Percentiles rank a stretch among this genome's conserved stretches.
These are phyloP conservation scores for Montipora sp. DNA, from an alignment of 64 coral and sea anemone genomes.

Conservation along the genomic window DNA sequence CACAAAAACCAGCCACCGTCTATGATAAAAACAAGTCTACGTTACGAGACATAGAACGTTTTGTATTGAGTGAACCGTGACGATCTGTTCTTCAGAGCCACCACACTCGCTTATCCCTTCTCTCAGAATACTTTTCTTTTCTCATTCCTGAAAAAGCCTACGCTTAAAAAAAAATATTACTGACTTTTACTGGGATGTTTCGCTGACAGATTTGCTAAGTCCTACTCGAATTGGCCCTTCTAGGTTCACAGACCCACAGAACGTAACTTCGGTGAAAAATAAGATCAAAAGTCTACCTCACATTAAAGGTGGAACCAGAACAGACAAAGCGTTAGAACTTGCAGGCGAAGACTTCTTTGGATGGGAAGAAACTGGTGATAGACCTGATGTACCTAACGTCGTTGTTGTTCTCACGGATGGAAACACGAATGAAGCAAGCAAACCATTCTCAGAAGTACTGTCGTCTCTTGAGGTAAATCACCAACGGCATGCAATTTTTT, in stretches of 20 bases:
- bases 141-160: too few relatives aligned
- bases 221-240: neutral
- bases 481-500: neutral
- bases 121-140: too few relatives aligned
- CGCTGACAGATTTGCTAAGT: neutral
- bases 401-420: constrained; percentile 27
- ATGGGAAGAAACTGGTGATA: constrained; percentile 6
- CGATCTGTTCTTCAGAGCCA: too few relatives aligned
- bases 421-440: constrained; percentile 11
- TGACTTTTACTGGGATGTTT: too few relatives aligned
- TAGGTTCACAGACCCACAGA: constrained; percentile 14
- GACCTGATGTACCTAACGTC: constrained; percentile 34
- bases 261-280: neutral
- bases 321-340: constrained; percentile 34
- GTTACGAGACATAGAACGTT: too few relatives aligned
- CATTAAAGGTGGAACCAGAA: constrained; percentile 30
- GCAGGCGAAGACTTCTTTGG: constrained; percentile 13
- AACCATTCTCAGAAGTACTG: neutral
- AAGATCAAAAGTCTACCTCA: neutral
- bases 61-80: too few relatives aligned
- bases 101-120: too few relatives aligned
- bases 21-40: too few relatives aligned
- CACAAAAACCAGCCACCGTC: too few relatives aligned
- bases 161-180: too few relatives aligned
- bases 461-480: neutral